Evolutionary conservation across 2,888 invertebrate species (phyloP).

Genomic region (Andricus quercusramuli): DNA sequence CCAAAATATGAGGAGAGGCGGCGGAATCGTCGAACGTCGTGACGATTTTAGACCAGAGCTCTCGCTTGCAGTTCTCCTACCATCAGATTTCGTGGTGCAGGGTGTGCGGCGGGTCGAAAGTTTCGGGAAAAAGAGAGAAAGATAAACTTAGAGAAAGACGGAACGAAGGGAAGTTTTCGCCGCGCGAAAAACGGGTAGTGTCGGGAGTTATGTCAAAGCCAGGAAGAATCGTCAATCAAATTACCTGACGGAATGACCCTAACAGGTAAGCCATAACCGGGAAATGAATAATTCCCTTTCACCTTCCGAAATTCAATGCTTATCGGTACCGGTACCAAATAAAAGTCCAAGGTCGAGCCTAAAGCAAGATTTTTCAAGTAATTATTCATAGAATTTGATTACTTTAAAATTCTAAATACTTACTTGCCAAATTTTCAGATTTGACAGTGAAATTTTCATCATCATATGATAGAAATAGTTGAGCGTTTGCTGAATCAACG

Average conservation of each 20-base stretch:
- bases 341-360: constrained; percentile 28
- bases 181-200: constrained; percentile 45
- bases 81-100: constrained; percentile 70
- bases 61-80: constrained; percentile 66
- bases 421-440: too few species aligned
- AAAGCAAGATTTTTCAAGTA: background rate
- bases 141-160: constrained; percentile 35
- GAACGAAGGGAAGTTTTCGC: constrained; percentile 44
- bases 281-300: constrained; percentile 12
- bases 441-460: background rate
- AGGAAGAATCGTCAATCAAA: constrained; percentile 62
- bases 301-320: constrained; percentile 41
- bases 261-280: constrained; percentile 67
- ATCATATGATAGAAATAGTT: constrained; percentile 59
- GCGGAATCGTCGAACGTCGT: constrained; percentile 55
- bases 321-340: constrained; percentile 29
- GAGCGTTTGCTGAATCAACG: constrained; percentile 48
- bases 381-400: background rate
- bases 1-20: constrained; percentile 54
- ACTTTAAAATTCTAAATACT: too few species aligned
- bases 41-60: constrained; percentile 77
- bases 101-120: constrained; percentile 59
- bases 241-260: constrained; percentile 73
- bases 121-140: constrained; percentile 41
- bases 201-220: constrained; percentile 69